A percentile compares a stretch with the other conserved stretches of the same genome.
Conservation (phyloP, 2,113 vertebrate genomes). For the Erpornis zantholeuca region DNA sequence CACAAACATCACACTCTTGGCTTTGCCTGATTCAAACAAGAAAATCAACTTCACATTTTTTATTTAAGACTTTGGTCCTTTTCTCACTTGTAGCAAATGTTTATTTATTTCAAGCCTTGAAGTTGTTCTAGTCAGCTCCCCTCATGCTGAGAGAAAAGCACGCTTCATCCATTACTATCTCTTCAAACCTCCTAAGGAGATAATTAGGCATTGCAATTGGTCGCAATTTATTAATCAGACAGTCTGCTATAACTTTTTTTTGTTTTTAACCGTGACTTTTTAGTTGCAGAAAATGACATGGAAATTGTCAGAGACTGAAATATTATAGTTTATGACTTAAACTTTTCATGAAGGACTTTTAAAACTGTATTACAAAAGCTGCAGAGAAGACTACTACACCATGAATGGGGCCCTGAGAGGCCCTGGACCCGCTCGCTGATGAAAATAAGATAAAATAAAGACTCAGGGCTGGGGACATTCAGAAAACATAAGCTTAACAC, state of each 20-base stretch:
- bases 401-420: no score
- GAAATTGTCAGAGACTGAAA: no score
- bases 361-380: no score
- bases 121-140: slow-evolving; percentile 4
- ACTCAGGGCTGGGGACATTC: no score
- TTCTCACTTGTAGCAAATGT: neutral
- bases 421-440: no score
- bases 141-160: slow-evolving; percentile 51
- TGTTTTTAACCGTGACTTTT: neutral
- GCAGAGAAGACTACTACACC: no score
- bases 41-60: neutral
- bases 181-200: slow-evolving; percentile 60
- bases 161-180: slow-evolving; percentile 55
- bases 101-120: neutral
- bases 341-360: no score
- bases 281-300: neutral
- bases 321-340: no score
- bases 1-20: neutral
- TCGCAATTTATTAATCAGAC: slow-evolving; percentile 78
- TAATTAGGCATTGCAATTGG: slow-evolving; percentile 72
- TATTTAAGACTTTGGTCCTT: neutral
- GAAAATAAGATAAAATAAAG: no score
- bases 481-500: no score
- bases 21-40: neutral
- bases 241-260: slow-evolving; percentile 11